A percentile compares a stretch with the other conserved stretches of the same genome.
These are phyloP conservation scores for Gasterosteus aculeatus DNA, from an alignment of 2,113 vertebrate genomes.

Conservation along the genomic window DNA sequence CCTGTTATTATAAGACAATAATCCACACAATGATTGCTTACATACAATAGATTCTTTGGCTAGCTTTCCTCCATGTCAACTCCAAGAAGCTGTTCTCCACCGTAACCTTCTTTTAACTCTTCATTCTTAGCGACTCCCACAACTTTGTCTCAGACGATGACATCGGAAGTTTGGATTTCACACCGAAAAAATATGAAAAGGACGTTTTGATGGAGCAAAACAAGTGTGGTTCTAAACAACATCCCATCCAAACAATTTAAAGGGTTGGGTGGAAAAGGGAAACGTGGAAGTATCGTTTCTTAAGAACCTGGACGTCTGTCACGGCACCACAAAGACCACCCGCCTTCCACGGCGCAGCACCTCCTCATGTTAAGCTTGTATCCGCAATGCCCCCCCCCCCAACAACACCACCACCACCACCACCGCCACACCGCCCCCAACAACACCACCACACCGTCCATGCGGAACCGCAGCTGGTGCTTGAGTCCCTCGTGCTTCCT, in stretches of 20 bases:
- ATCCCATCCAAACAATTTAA: neutral
- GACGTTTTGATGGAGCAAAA: neutral
- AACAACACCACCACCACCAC: no score
- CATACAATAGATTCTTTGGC: slow-evolving; percentile 71
- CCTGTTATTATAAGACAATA: slow-evolving; percentile 46
- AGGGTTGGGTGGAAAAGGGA: slow-evolving; percentile 1
- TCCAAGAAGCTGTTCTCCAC: slow-evolving; percentile 39
- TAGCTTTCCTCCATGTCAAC: slow-evolving; percentile 39
- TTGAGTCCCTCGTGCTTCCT: neutral
- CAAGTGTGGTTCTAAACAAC: neutral
- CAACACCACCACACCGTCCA: no score
- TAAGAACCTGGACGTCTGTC: no score
- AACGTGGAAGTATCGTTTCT: slow-evolving; percentile 31
- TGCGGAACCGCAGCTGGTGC: neutral
- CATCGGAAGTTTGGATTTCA: neutral
- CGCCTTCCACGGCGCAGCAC: no score
- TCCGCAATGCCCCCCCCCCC: no score
- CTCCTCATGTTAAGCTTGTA: no score
- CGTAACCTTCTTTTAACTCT: slow-evolving; percentile 36
- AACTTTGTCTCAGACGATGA: neutral
- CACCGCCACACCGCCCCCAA: no score
- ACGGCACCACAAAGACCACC: no score
- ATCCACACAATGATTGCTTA: slow-evolving; percentile 42
- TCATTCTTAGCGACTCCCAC: neutral
- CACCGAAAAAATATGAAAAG: neutral